Percentiles rank a stretch among this genome's conserved stretches.
phyloP scores from a whole-genome alignment of 2,797 vertebrate species.

The Austrolebias charrua region DNA sequence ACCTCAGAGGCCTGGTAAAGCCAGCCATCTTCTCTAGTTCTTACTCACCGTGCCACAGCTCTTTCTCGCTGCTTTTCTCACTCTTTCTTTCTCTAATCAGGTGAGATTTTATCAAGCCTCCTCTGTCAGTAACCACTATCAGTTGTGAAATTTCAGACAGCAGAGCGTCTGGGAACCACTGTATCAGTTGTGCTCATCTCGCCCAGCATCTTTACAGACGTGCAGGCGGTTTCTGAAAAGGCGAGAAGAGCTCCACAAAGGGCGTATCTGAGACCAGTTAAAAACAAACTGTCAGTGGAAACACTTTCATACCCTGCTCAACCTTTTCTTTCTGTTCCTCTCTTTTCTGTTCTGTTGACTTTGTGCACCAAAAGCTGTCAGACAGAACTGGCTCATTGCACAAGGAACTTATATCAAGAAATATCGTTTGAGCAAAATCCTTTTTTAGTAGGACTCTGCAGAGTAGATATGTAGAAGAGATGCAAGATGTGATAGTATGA shows the following conservation, averaged over 20 bases:
- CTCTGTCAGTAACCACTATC: constrained; percentile 77
- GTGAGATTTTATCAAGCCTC: constrained; percentile 75
- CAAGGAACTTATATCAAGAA: constrained; percentile 60
- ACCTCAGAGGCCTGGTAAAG: constrained; percentile 68
- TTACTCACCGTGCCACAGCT: constrained; percentile 45
- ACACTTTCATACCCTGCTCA: constrained; percentile 58
- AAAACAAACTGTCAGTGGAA: constrained; percentile 78
- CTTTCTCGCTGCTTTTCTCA: constrained; percentile 43
- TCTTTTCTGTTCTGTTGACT: constrained; percentile 48
- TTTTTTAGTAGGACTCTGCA: constrained; percentile 43
- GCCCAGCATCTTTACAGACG: constrained; percentile 72
- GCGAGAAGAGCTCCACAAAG: constrained; percentile 74
- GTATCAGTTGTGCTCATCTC: constrained; percentile 77
- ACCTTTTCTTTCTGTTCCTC: constrained; percentile 44
- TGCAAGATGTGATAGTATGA: constrained; percentile 43
- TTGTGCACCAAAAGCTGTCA: constrained; percentile 35
- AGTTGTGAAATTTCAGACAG: constrained; percentile 82
- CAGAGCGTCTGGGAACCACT: constrained; percentile 75
- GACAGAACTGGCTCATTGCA: constrained; percentile 40
- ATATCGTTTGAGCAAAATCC: constrained; percentile 35
- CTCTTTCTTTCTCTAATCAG: constrained; percentile 66
- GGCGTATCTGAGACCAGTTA: constrained; percentile 64
- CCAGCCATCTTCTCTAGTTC: constrained; percentile 46
- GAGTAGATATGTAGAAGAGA: constrained; percentile 47
- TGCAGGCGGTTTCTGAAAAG: constrained; percentile 73